Conservation (phyloP, 2,113 vertebrate genomes). For the Engraulis encrasicolus region DNA sequence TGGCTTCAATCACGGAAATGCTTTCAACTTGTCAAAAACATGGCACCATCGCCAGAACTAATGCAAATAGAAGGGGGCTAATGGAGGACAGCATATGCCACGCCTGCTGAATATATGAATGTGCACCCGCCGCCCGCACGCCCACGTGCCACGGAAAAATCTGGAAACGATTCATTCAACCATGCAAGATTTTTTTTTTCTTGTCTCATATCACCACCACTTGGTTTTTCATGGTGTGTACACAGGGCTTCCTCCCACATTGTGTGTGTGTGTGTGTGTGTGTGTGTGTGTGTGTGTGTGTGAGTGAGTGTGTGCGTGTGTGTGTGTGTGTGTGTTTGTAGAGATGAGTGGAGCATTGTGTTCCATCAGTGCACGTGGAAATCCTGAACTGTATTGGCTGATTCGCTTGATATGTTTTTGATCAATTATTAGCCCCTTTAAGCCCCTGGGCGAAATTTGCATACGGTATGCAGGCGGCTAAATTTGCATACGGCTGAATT, state of each 20-base stretch:
- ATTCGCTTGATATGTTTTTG: too few relatives aligned
- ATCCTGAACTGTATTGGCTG: too few relatives aligned
- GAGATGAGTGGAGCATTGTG: not conserved
- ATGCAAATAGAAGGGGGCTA: conserved; percentile 53
- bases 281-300: too few relatives aligned
- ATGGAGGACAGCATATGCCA: conserved; percentile 70
- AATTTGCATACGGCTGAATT: too few relatives aligned
- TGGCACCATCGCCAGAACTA: conserved; percentile 34
- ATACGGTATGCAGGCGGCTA: too few relatives aligned
- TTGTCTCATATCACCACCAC: conserved; percentile 51
- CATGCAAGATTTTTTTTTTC: conserved; percentile 27
- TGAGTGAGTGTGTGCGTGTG: too few relatives aligned
- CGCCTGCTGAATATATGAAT: conserved; percentile 73
- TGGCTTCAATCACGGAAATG: conserved; percentile 64
- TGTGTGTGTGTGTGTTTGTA: too few relatives aligned
- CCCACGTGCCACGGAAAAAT: conserved; percentile 45
- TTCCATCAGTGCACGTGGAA: too few relatives aligned
- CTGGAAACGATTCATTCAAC: conserved; percentile 61
- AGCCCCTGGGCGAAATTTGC: too few relatives aligned
- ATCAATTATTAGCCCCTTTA: conserved; percentile 2
- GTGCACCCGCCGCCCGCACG: too few relatives aligned
- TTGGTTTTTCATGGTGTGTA: conserved; percentile 70
- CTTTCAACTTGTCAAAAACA: conserved; percentile 43
- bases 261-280: conserved; percentile 34
- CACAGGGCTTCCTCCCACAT: conserved; percentile 54